These are phyloP conservation scores for Emys orbicularis DNA, from an alignment of 2,797 vertebrate genomes.

Conservation along the genomic window DNA sequence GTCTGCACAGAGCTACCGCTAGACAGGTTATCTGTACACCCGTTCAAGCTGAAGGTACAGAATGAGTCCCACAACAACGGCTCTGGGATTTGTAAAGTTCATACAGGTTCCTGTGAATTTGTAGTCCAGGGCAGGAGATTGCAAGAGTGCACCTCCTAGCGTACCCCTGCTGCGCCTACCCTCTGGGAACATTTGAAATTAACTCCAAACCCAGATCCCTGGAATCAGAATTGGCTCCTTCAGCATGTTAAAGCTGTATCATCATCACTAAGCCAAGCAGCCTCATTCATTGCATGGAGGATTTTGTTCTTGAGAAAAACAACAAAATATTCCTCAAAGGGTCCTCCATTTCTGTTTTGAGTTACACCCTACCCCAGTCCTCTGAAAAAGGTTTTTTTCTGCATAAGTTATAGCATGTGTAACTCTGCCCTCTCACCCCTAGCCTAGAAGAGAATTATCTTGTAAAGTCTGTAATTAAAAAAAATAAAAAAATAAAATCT, in stretches of 20 bases:
- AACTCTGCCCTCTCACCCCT: background rate
- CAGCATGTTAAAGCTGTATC: background rate
- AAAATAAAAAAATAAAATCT: background rate
- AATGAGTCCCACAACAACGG: background rate
- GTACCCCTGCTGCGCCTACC: conserved; percentile 64
- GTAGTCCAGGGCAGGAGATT: conserved; percentile 68
- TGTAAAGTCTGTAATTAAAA: background rate
- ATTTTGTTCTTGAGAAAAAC: background rate
- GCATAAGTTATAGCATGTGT: background rate
- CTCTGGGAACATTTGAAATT: conserved; percentile 62
- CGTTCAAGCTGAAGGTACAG: background rate
- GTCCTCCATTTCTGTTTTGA: background rate
- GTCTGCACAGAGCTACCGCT: background rate
- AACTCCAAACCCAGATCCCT: conserved; percentile 52
- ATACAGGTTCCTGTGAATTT: background rate
- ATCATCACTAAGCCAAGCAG: background rate
- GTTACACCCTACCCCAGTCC: background rate
- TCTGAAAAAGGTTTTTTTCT: background rate
- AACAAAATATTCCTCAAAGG: background rate
- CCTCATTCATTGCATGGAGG: background rate
- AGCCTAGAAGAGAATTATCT: background rate
- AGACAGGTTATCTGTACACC: background rate
- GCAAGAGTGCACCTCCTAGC: background rate
- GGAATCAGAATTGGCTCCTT: conserved; percentile 55
- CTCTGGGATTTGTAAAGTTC: background rate